These are phyloP conservation scores for Apodemia mormo DNA, from an alignment of 2,888 invertebrate genomes.

Conservation along the genomic window DNA sequence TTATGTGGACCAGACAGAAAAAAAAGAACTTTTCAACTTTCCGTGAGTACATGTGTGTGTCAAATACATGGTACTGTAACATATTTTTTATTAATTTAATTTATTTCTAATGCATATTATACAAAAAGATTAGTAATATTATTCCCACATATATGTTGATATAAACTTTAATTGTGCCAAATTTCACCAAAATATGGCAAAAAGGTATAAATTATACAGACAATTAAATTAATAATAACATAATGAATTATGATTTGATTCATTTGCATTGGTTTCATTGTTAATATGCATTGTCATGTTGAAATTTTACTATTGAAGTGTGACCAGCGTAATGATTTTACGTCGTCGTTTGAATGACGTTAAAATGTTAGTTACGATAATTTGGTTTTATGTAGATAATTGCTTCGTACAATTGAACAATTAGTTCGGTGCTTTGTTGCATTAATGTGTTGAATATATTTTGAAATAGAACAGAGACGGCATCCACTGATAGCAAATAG, in stretches of 20 bases:
- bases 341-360: slow-evolving; percentile 40
- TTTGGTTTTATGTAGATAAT: slow-evolving; percentile 32
- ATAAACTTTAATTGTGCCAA: too few relatives aligned
- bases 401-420: slow-evolving; percentile 30
- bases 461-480: slow-evolving; percentile 3
- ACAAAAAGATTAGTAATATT: too few relatives aligned
- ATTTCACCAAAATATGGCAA: too few relatives aligned
- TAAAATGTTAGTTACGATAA: slow-evolving; percentile 27
- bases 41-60: too few relatives aligned
- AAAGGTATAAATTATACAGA: too few relatives aligned
- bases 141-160: too few relatives aligned
- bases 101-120: too few relatives aligned
- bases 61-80: too few relatives aligned
- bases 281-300: slow-evolving; percentile 55
- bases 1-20: too few relatives aligned
- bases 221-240: background rate
- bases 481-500: slow-evolving; percentile 18
- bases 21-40: too few relatives aligned
- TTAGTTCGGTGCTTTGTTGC: slow-evolving; percentile 25
- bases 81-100: too few relatives aligned
- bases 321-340: slow-evolving; percentile 50
- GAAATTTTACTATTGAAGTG: slow-evolving; percentile 60
- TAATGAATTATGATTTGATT: background rate
- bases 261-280: slow-evolving; percentile 43
- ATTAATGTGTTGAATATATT: slow-evolving; percentile 26